Percentiles rank a stretch among this genome's conserved stretches.
Evolutionary conservation across 2,888 invertebrate genomes (phyloP).

Genomic region (Anorthoa munda): DNA sequence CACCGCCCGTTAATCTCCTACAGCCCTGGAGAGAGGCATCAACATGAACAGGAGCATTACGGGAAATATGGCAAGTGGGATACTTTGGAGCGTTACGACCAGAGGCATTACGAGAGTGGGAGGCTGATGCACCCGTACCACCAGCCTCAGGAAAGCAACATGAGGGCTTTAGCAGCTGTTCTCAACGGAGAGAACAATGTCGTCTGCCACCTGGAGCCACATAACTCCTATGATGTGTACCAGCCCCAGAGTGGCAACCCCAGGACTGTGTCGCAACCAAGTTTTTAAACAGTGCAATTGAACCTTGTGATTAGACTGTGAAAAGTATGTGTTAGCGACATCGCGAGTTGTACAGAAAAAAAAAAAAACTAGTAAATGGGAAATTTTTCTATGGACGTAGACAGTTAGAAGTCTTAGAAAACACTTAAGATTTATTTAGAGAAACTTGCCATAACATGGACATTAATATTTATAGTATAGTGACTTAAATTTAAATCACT

Average conservation of each 20-base stretch:
- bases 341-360: conserved; percentile 81
- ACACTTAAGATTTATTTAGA: conserved; percentile 87
- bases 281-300: conserved; percentile 82
- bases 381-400: conserved; percentile 89
- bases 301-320: conserved; percentile 63
- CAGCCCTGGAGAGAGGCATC: conserved; percentile 92
- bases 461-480: conserved; percentile 85
- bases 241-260: conserved; percentile 86
- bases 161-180: conserved; percentile 94
- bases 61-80: conserved; percentile 90
- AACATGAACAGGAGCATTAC: conserved; percentile 87
- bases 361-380: conserved; percentile 78
- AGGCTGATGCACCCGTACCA: conserved; percentile 90
- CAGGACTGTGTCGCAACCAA: conserved; percentile 89
- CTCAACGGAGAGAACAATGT: conserved; percentile 96
- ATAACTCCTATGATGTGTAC: conserved; percentile 89
- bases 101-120: conserved; percentile 88
- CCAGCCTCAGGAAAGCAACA: conserved; percentile 90
- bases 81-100: conserved; percentile 89
- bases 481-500: conserved; percentile 88
- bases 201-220: conserved; percentile 96
- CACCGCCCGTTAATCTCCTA: conserved; percentile 95
- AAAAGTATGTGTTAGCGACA: conserved; percentile 73
- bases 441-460: conserved; percentile 90
- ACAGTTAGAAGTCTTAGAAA: conserved; percentile 81